Evolutionary conservation across 2,797 vertebrate species (phyloP), one percentile per base, ranked within the genome.

Genomic region (Todus mexicanus): DNA sequence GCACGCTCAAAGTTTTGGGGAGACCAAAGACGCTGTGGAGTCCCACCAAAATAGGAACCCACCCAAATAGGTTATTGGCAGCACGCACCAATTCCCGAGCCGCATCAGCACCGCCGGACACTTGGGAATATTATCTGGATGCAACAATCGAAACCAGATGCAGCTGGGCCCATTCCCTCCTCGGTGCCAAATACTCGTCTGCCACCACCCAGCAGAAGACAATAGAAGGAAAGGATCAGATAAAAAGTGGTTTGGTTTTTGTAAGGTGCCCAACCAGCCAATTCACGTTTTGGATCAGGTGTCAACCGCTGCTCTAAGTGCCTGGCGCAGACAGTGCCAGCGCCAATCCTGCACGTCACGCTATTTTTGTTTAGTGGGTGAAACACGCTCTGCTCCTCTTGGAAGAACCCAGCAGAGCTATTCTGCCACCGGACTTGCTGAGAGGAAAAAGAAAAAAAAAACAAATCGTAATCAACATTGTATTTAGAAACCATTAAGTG

Each of bases 321-420:
- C 20, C 35, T 18, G 66, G 88, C 14, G 3, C 42, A 60, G 33
- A 19, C 2, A 4, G 72, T 63, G 79, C 87, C 33, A 33, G 89
- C 33, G 37, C 94, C 75, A 87, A 91, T 76, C 90, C 86, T 84
- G 73, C 84, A 76, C 42, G 61, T 45, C 95, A 90, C 73, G 22
- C 74, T 38, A 59, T 88, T 93, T 81, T 73, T 43, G n/a, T 74
- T 86, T 86, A 94, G 94, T 9, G 61, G 75, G 61, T 61, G 70
- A 92, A 93, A 88, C 15, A 26, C 66, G 72, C 42, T 35, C 56
- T 54, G 15, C 57, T 51, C 40, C 42, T 35, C 21, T 17, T 33
- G 31, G 61, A 63, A 84, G 85, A 94, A 71, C 72, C 93, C 92
- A 84, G 78, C 68, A 33, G 94, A 92, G 84, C 84, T 66, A 22